Evolutionary conservation across 2,797 vertebrate species (phyloP).

Genomic region (Haliaeetus vocifer): DNA sequence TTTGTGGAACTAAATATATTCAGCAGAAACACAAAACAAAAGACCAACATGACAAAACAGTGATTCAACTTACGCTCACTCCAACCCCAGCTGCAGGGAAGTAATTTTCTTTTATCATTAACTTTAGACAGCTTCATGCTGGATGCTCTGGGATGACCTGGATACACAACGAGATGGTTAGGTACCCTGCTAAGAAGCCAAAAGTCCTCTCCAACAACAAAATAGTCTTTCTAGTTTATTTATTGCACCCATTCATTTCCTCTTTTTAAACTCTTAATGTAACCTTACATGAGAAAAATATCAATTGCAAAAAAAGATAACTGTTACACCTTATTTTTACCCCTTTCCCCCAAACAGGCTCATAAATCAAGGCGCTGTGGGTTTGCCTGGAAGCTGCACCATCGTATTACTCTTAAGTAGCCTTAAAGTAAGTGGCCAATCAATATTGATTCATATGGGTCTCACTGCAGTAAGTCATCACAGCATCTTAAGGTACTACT

Average conservation of each 20-base stretch:
- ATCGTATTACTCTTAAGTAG: not conserved
- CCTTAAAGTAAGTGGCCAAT: not conserved
- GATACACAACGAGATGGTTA: not conserved
- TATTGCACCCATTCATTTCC: not conserved
- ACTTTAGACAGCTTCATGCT: not conserved
- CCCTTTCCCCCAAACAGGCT: not conserved
- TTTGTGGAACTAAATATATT: not conserved
- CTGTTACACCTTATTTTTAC: not conserved
- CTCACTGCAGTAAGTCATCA: not conserved
- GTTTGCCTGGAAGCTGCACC: not conserved
- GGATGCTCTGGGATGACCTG: not conserved
- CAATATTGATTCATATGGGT: not conserved
- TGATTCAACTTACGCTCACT: not conserved
- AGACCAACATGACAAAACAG: not conserved
- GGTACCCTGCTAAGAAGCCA: not conserved
- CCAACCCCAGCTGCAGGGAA: not conserved
- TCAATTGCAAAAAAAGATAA: not conserved
- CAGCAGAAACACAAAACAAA: not conserved
- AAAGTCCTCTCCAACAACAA: not conserved
- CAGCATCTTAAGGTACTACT: not conserved
- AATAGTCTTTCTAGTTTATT: not conserved
- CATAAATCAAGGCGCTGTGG: not conserved
- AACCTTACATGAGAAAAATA: not conserved
- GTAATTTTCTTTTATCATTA: not conserved
- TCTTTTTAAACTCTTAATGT: not conserved